Evolutionary conservation across 2,888 invertebrate species (phyloP).

Genomic region (Limenitis arthemis): DNA sequence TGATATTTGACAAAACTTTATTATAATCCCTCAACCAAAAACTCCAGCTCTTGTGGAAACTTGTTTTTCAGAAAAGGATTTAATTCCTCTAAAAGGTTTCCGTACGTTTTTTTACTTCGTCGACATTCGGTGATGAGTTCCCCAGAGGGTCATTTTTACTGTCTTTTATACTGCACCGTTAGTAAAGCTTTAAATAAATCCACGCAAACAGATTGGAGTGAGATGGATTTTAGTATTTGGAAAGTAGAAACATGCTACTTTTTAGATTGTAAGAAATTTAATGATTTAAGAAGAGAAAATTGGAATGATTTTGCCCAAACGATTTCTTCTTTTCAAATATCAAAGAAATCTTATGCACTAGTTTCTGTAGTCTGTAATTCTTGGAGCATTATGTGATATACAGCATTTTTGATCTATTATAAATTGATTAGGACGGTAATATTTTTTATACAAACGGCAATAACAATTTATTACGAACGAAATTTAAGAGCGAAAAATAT

Average conservation of each 20-base stretch:
- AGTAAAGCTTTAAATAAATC: neutral
- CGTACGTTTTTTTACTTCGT: neutral
- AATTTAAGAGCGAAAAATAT: too few species aligned
- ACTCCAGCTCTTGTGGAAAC: neutral
- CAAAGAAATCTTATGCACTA: neutral
- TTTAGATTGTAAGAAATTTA: too few species aligned
- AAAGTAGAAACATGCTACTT: too few species aligned
- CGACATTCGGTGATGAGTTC: neutral
- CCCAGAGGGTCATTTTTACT: neutral
- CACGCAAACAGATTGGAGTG: neutral
- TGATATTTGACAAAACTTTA: neutral
- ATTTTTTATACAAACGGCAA: too few species aligned
- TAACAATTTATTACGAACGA: too few species aligned
- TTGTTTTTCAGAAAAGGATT: conserved; percentile 3
- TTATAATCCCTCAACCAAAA: neutral
- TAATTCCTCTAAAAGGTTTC: conserved; percentile 5
- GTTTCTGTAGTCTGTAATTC: neutral
- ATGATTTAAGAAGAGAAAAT: too few species aligned
- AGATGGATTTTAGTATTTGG: neutral
- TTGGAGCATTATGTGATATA: too few species aligned
- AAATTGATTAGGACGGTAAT: too few species aligned
- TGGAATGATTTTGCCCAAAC: too few species aligned
- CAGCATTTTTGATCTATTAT: too few species aligned
- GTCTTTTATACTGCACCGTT: neutral
- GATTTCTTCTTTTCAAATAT: too few species aligned